These are phyloP conservation scores for Drepana falcataria DNA, from an alignment of 2,888 invertebrate species.

Conservation along the genomic window DNA sequence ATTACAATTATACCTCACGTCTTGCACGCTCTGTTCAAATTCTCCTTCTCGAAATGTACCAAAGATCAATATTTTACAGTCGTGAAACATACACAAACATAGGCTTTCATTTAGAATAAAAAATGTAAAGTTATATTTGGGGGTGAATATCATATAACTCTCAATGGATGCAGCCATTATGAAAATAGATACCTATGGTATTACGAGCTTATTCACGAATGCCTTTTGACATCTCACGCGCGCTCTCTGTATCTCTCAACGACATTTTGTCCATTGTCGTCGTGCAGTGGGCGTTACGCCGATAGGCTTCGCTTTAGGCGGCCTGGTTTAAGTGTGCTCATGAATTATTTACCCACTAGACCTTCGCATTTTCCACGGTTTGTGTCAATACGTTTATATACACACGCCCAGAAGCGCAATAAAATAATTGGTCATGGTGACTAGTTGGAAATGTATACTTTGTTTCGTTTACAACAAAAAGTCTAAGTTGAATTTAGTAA, in stretches of 20 bases:
- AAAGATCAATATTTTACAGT: no score
- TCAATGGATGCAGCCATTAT: no score
- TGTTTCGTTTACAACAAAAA: constrained; percentile 20
- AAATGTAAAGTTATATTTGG: no score
- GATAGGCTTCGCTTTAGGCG: constrained; percentile 28
- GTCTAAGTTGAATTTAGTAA: background rate
- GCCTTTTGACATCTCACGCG: constrained; percentile 53
- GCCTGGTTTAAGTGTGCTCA: constrained; percentile 49
- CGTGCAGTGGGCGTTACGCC: constrained; percentile 34
- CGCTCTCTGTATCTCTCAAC: constrained; percentile 35
- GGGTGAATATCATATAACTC: no score
- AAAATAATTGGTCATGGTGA: constrained; percentile 18
- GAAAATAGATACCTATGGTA: background rate
- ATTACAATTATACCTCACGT: background rate
- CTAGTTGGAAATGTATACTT: no score
- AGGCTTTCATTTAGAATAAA: no score
- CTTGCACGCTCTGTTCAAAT: no score
- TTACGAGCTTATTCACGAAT: constrained; percentile 21
- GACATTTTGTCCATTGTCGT: constrained; percentile 55
- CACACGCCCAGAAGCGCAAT: constrained; percentile 21
- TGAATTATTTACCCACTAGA: constrained; percentile 64
- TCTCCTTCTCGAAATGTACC: no score
- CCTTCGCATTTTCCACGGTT: constrained; percentile 39
- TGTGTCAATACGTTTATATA: constrained; percentile 37
- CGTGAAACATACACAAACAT: no score